A percentile compares a stretch with the other conserved stretches of the same genome.
Conservation (phyloP, 1,140 invertebrate species). For the Polypedilum pembai region DNA sequence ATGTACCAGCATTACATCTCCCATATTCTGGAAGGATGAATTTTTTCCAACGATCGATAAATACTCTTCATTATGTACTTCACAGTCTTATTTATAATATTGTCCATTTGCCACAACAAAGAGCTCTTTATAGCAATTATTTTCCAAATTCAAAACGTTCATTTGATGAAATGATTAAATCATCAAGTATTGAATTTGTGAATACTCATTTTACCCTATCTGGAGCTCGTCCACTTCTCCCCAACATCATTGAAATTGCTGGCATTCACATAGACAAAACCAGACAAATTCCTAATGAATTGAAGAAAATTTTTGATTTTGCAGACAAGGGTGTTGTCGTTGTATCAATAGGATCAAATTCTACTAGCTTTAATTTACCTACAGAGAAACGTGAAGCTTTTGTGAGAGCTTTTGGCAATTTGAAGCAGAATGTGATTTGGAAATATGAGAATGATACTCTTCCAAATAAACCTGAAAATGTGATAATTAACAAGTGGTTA, state of each 20-base stretch:
- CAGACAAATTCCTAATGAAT: too few relatives aligned
- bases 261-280: slow-evolving; percentile 39
- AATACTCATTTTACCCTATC: slow-evolving; percentile 46
- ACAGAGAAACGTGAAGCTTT: slow-evolving; percentile 34
- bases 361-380: too few relatives aligned
- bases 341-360: too few relatives aligned
- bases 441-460: slow-evolving; percentile 54
- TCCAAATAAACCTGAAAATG: slow-evolving; percentile 48
- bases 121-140: slow-evolving; percentile 34
- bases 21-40: slow-evolving; percentile 40
- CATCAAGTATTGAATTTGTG: slow-evolving; percentile 43
- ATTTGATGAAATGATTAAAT: slow-evolving; percentile 34
- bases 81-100: slow-evolving; percentile 29
- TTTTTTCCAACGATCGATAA: slow-evolving; percentile 42
- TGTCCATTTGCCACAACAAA: slow-evolving; percentile 33
- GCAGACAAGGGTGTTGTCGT: too few relatives aligned
- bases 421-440: slow-evolving; percentile 54
- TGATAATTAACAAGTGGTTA: slow-evolving; percentile 53
- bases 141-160: slow-evolving; percentile 29
- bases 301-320: too few relatives aligned
- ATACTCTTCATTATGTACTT: slow-evolving; percentile 38
- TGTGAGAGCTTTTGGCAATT: slow-evolving; percentile 48
- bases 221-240: slow-evolving; percentile 42
- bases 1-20: slow-evolving; percentile 45
- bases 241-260: slow-evolving; percentile 47